Evolutionary conservation across 64 coral and sea anemone species (phyloP).

Genomic region (Cladopsammia gracilis): DNA sequence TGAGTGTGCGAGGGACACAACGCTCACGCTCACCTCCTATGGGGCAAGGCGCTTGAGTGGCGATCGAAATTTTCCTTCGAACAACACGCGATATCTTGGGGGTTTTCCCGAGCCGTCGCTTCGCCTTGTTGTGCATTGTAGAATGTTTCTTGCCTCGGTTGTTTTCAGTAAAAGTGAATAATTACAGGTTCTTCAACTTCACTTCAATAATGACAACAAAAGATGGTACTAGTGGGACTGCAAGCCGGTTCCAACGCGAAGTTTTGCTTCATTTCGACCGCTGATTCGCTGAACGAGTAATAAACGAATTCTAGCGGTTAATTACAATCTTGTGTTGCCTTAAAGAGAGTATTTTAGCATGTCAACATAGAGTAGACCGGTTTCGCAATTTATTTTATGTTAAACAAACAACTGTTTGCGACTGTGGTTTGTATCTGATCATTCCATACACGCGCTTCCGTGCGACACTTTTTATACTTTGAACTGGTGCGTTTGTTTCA

Average conservation of each 20-base stretch:
- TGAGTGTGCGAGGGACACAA: neutral
- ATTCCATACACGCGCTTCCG: neutral
- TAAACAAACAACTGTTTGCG: conserved; percentile 43
- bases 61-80: neutral
- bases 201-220: conserved; percentile 65
- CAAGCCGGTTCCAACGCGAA: neutral
- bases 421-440: neutral
- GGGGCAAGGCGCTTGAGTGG: conserved; percentile 1
- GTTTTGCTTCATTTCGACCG: neutral
- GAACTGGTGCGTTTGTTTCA: conserved; percentile 6
- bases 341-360: neutral
- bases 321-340: neutral
- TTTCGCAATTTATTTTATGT: conserved; percentile 16
- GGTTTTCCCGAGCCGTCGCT: conserved; percentile 1
- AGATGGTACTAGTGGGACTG: neutral
- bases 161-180: conserved; percentile 54
- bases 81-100: conserved; percentile 50
- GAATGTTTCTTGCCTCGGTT: conserved; percentile 6
- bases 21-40: conserved; percentile 9
- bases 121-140: neutral
- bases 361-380: neutral
- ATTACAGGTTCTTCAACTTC: conserved; percentile 56
- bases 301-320: neutral
- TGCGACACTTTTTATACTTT: neutral
- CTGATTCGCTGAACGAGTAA: neutral